Conservation (phyloP, 2,888 invertebrate species). For the Bombylius major region DNA sequence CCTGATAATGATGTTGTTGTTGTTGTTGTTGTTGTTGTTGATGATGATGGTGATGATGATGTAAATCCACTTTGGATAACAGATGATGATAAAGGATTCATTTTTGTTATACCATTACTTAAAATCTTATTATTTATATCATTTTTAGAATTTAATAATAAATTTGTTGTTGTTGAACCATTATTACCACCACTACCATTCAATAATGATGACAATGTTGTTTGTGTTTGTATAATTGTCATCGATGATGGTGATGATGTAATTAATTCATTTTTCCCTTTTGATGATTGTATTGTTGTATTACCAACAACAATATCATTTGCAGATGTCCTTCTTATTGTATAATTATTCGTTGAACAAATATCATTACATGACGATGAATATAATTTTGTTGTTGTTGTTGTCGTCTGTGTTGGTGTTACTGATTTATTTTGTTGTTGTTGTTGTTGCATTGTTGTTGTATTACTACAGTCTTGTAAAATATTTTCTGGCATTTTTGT, state of each 20-base stretch:
- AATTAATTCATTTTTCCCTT: neutral
- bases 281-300: neutral
- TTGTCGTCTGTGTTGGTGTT: neutral
- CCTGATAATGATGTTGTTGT: neutral
- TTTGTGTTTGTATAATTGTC: neutral
- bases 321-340: neutral
- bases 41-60: slow-evolving; percentile 4
- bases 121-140: neutral
- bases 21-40: slow-evolving; percentile 12
- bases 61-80: neutral
- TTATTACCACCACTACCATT: neutral
- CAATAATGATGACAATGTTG: neutral
- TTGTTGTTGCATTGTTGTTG: neutral
- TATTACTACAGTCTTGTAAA: neutral
- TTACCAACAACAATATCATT: neutral
- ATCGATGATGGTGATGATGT: neutral
- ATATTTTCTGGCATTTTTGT: neutral
- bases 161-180: neutral
- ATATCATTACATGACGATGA: neutral
- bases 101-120: neutral
- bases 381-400: neutral
- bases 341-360: neutral
- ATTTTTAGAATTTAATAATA: neutral
- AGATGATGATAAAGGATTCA: no score
- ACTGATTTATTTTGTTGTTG: neutral